Evolutionary conservation across 2,797 vertebrate genomes (phyloP).

Genomic region (Chelmon rostratus): DNA sequence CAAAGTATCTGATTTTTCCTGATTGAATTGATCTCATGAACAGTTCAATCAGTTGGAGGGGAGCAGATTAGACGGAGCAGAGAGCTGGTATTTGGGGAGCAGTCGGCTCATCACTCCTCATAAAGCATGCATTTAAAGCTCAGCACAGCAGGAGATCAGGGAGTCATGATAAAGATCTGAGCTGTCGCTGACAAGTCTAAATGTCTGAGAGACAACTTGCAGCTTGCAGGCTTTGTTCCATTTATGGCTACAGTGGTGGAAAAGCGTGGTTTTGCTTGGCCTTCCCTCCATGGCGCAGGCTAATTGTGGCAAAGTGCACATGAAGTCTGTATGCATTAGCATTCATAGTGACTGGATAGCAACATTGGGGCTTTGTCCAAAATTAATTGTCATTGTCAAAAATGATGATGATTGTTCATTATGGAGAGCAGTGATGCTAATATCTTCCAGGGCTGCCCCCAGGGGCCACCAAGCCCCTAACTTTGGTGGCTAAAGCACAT

Average conservation of each 20-base stretch:
- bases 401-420: too few relatives aligned
- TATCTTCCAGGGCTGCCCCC: too few relatives aligned
- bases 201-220: background rate
- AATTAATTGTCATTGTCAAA: background rate
- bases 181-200: too few relatives aligned
- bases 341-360: background rate
- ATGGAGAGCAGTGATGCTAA: too few relatives aligned
- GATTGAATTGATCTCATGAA: conserved; percentile 25
- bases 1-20: conserved; percentile 4
- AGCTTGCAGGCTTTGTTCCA: background rate
- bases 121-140: background rate
- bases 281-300: background rate
- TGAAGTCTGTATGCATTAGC: background rate
- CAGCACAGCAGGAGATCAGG: background rate
- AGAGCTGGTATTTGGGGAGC: conserved; percentile 1
- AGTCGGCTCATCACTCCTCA: conserved; percentile 1
- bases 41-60: conserved; percentile 12
- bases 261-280: background rate
- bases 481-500: too few relatives aligned
- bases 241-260: background rate
- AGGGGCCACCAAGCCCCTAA: too few relatives aligned
- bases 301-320: background rate
- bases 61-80: background rate
- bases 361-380: background rate
- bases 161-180: conserved; percentile 3